Evolutionary conservation across 2,888 invertebrate species (phyloP).

Genomic region (Acholoe squamosa): DNA sequence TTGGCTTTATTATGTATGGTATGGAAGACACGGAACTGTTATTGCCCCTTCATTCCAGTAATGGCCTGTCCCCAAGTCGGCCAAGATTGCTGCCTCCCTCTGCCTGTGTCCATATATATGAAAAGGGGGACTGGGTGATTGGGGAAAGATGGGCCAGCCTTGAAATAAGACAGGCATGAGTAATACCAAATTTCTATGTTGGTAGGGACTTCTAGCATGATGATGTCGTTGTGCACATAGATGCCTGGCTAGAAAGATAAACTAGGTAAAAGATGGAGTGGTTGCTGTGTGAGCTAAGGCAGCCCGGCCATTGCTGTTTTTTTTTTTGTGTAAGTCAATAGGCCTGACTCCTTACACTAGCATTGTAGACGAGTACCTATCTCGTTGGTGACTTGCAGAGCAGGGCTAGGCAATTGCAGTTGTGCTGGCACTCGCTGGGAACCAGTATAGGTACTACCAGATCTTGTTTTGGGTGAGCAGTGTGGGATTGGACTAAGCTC

Average conservation of each 20-base stretch:
- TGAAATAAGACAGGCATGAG: neutral
- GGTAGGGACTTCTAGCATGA: neutral
- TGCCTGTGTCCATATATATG: neutral
- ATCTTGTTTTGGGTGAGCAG: neutral
- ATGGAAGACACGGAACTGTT: neutral
- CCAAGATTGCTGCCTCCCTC: neutral
- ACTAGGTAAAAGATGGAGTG: neutral
- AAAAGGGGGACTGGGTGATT: neutral
- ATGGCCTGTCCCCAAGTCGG: neutral
- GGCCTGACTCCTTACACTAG: neutral
- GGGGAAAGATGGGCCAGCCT: neutral
- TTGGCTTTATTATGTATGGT: conserved; percentile 4
- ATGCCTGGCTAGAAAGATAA: too few relatives aligned
- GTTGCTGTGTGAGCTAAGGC: neutral
- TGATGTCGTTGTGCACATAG: too few relatives aligned
- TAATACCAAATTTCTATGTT: neutral
- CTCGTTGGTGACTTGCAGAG: conserved; percentile 15
- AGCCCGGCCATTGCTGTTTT: neutral
- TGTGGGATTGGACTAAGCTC: neutral
- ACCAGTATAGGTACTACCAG: neutral
- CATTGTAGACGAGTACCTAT: neutral
- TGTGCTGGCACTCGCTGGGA: neutral
- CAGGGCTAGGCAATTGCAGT: neutral
- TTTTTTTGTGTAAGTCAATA: neutral
- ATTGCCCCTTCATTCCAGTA: neutral